Base-by-base conservation (phyloP, 1,140 invertebrate species). In the Procambarus virginalis region DNA sequence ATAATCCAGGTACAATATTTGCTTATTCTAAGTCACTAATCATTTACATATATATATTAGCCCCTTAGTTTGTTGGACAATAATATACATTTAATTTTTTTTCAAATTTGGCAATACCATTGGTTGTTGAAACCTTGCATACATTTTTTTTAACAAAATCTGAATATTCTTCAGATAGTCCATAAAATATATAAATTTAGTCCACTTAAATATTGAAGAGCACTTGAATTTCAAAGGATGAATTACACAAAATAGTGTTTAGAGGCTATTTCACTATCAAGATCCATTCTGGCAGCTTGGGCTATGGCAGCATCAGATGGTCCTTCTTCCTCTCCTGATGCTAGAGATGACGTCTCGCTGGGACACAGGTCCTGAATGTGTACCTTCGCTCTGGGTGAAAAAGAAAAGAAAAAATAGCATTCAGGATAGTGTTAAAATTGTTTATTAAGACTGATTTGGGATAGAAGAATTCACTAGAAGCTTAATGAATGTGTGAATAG, bases 191-290 rank as follows among this genome's bases (percentile, higher is more conserved):
- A 34, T 34, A 34, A 34, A 34, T 34, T 34, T 34, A 34, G 34
- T 34, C 34, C 34, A 34, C 34, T 34, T 34, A 34, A 34, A 34
- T 34, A 34, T 34, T 34, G 34, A 34, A 34, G 34, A 34, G 34
- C 34, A 34, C 34, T 34, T 34, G 34, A 34, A 34, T 34, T 34
- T 34, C 34, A 34, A 34, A 34, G 34, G 34, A 34, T 34, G 60
- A 64, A 82, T 60, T 64, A 82, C 51, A 82, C 80, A 45, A 3
- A 82, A 22, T 82, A 82, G n/a, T 60, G 80, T 64, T 20, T 82
- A 17, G 55, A 82, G 51, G 51, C 8, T 3, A 82, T 82, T 34
- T 12, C 51, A 55, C 22, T 49, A 10, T 64, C 17, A 0, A 5
- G 2, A 9, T 82, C 80, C 22, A 82, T 64, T 17, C 2, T 58